Percentiles rank a stretch among this genome's conserved stretches.
phyloP scores from a whole-genome alignment of 2,797 vertebrate species.

The Sebastes hopkinsi region DNA sequence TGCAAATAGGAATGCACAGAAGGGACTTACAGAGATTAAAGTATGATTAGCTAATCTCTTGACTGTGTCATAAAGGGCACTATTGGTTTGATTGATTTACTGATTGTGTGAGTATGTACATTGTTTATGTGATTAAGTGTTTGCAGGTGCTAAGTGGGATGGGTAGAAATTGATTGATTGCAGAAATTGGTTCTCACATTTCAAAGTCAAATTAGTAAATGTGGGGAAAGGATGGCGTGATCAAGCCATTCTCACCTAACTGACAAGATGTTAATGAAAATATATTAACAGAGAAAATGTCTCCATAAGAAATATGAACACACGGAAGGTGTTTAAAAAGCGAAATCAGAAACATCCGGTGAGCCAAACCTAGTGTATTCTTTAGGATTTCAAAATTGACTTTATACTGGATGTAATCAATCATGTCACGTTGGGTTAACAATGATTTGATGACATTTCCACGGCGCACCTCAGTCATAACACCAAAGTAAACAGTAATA shows the following conservation, averaged over 20 bases:
- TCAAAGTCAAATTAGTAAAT: conserved; percentile 51
- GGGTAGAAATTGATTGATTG: conserved; percentile 27
- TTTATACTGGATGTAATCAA: neutral
- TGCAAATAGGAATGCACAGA: neutral
- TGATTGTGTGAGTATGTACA: neutral
- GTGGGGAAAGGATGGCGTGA: neutral
- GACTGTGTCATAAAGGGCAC: neutral
- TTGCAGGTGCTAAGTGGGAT: conserved; percentile 28
- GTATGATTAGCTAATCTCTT: conserved; percentile 17
- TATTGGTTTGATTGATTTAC: conserved; percentile 17
- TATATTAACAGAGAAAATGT: neutral
- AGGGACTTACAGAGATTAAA: neutral
- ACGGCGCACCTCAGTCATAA: neutral
- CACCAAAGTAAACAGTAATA: conserved; percentile 8
- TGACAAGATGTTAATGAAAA: conserved; percentile 1
- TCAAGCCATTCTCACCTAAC: neutral
- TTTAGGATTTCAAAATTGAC: neutral
- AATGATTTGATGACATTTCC: conserved; percentile 15
- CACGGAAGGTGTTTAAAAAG: neutral
- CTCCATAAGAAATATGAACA: neutral
- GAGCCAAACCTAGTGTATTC: neutral
- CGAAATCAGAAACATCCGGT: neutral
- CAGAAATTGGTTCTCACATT: conserved; percentile 36
- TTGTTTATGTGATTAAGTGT: neutral
- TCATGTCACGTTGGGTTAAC: neutral